These are phyloP conservation scores for Scolopax bukidnonensis DNA, from an alignment of 2,797 vertebrate genomes.

Conservation along the genomic window DNA sequence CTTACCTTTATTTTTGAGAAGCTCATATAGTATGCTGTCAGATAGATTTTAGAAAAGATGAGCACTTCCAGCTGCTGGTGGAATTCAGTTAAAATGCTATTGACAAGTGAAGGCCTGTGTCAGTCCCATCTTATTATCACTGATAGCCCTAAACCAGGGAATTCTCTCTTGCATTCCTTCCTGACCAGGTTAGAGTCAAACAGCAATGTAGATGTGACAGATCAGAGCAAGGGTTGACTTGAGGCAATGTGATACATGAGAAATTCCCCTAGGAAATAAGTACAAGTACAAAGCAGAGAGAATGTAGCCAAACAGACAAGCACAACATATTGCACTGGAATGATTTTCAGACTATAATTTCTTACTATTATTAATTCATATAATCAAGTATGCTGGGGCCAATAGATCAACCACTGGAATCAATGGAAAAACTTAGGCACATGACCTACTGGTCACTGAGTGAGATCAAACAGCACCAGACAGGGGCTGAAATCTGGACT, in stretches of 20 bases:
- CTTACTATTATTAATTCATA: not conserved
- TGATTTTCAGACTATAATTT: not conserved
- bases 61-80: slow-evolving; percentile 16
- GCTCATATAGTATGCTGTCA: not conserved
- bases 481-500: not conserved
- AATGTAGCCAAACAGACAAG: not conserved
- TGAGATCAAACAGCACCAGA: not conserved
- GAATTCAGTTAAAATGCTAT: not conserved
- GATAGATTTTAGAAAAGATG: slow-evolving; percentile 5
- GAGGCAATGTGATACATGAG: not conserved
- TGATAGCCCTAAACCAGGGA: not conserved
- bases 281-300: not conserved
- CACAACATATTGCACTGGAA: not conserved
- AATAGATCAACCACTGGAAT: not conserved
- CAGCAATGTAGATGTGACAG: not conserved
- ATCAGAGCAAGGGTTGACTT: not conserved
- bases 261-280: not conserved
- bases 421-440: not conserved
- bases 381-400: not conserved
- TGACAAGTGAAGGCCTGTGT: not conserved
- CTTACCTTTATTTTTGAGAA: slow-evolving; percentile 12
- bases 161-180: not conserved
- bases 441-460: not conserved
- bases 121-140: not conserved
- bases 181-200: not conserved